Evolutionary conservation across 2,113 vertebrate species (phyloP).

Genomic region (Hucho hucho): DNA sequence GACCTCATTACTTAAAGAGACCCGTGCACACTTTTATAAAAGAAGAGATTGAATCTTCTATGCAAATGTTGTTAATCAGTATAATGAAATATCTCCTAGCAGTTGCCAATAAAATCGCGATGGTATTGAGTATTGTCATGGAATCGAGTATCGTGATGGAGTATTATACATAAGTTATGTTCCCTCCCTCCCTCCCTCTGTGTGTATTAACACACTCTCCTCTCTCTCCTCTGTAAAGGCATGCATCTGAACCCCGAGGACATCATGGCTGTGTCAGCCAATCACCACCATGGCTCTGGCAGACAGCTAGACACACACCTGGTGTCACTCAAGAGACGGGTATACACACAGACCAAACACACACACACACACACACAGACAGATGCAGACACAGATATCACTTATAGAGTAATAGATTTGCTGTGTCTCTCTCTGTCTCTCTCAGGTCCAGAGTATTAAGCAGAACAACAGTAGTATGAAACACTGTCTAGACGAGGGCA

Average conservation of each 20-base stretch:
- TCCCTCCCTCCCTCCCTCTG: too few relatives aligned
- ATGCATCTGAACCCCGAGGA: constrained; percentile 87
- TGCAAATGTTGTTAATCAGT: too few relatives aligned
- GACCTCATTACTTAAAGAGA: too few relatives aligned
- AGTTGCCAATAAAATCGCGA: too few relatives aligned
- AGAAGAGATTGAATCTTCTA: too few relatives aligned
- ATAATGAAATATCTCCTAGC: too few relatives aligned
- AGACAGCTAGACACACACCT: constrained; percentile 85
- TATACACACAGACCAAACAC: constrained; percentile 28
- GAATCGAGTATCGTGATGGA: too few relatives aligned
- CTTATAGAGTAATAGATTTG: not conserved
- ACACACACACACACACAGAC: not conserved
- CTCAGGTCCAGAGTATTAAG: constrained; percentile 87
- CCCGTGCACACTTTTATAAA: too few relatives aligned
- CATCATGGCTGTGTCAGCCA: constrained; percentile 77
- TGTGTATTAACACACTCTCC: too few relatives aligned
- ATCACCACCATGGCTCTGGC: constrained; percentile 78
- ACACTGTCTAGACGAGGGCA: constrained; percentile 76
- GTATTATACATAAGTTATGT: too few relatives aligned
- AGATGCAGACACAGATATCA: not conserved
- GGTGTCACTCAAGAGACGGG: constrained; percentile 90
- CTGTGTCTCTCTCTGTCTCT: not conserved
- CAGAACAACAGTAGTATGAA: constrained; percentile 87
- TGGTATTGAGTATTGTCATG: too few relatives aligned
- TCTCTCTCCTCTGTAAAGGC: constrained; percentile 5